These are phyloP conservation scores for Dromas ardeola DNA, from an alignment of 2,113 vertebrate genomes.

Conservation along the genomic window DNA sequence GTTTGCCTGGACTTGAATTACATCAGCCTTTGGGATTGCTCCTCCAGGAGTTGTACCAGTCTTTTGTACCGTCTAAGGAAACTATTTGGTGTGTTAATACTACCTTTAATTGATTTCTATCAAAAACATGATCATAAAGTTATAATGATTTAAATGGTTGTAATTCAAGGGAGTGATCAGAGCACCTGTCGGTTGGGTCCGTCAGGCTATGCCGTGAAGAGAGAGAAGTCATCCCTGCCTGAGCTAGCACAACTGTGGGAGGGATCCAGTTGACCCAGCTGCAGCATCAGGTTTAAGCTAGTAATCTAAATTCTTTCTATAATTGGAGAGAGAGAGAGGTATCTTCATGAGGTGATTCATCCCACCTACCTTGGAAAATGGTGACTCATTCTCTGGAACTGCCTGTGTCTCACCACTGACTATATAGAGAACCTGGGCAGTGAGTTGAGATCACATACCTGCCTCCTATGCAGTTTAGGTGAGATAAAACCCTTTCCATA, in stretches of 20 bases:
- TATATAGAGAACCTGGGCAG: not conserved
- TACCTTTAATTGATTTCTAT: not conserved
- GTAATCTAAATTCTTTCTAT: not conserved
- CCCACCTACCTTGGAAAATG: conserved; percentile 8
- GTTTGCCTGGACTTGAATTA: not conserved
- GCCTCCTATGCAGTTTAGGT: not conserved
- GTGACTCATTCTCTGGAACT: not conserved
- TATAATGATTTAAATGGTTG: not conserved
- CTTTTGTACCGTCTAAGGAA: not conserved
- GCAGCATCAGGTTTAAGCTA: not conserved
- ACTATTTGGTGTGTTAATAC: not conserved
- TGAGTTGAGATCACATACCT: not conserved
- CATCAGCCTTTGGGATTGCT: not conserved
- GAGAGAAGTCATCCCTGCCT: not conserved
- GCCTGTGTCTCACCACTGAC: not conserved
- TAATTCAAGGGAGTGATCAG: not conserved
- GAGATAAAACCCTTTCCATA: not conserved
- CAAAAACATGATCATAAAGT: not conserved
- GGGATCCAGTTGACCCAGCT: conserved; percentile 1
- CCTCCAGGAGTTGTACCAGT: not conserved
- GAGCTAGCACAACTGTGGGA: not conserved
- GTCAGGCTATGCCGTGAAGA: not conserved
- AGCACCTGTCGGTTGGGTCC: not conserved
- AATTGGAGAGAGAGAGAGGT: not conserved
- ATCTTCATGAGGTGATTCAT: conserved; percentile 9